A percentile compares a stretch with the other conserved stretches of the same genome.
Evolutionary conservation across 2,797 vertebrate species (phyloP).

Genomic region (Schizothorax lantsangensis): DNA sequence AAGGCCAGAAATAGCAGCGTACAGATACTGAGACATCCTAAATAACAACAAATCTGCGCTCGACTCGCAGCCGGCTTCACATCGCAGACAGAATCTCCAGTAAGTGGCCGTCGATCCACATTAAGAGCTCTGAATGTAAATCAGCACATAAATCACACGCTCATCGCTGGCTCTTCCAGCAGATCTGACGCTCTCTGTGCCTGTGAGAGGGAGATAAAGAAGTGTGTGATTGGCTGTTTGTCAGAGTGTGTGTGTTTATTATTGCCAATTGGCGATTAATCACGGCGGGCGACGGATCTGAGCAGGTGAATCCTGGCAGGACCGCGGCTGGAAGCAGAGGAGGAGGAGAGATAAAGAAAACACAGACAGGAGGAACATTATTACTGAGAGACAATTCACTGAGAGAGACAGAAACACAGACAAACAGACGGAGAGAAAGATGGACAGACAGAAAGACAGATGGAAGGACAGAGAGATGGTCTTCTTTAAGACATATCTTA

Average conservation of each 20-base stretch:
- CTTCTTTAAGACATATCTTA: too few relatives aligned
- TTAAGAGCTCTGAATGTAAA: neutral
- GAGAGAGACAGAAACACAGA: slow-evolving; percentile 58
- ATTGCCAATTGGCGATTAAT: slow-evolving; percentile 57
- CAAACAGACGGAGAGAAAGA: neutral
- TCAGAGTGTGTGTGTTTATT: slow-evolving; percentile 31
- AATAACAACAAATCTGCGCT: neutral
- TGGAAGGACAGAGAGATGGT: neutral
- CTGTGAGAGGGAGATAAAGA: slow-evolving; percentile 62
- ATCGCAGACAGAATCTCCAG: neutral
- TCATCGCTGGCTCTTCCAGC: neutral
- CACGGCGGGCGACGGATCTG: slow-evolving; percentile 63
- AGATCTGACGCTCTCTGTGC: neutral
- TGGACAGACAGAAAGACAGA: neutral
- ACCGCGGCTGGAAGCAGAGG: neutral
- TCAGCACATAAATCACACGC: neutral
- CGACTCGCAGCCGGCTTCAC: neutral
- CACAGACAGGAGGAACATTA: neutral
- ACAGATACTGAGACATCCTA: neutral
- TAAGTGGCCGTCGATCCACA: neutral
- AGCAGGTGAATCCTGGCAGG: slow-evolving; percentile 20
- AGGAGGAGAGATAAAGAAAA: slow-evolving; percentile 41
- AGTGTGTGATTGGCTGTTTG: slow-evolving; percentile 55
- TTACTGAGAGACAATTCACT: slow-evolving; percentile 8
- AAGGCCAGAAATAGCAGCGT: slow-evolving; percentile 10